Conservation (phyloP, 2,888 invertebrate species). For the Drosophila sordidapex region DNA sequence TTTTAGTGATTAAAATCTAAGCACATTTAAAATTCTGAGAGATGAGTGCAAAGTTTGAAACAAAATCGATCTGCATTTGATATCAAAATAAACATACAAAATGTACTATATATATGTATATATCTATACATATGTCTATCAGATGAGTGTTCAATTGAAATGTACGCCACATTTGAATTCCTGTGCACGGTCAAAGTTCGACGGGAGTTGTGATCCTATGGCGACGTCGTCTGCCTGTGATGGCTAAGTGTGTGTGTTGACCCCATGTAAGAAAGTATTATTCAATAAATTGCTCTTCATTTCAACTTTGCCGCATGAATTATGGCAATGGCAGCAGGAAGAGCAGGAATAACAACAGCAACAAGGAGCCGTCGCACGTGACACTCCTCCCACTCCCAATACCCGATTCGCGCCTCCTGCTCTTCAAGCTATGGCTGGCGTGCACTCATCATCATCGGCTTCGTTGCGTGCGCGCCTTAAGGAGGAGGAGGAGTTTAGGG, state of each 20-base stretch:
- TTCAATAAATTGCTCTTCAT: constrained; percentile 79
- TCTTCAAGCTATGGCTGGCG: constrained; percentile 67
- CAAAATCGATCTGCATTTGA: background rate
- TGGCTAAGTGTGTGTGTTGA: constrained; percentile 37
- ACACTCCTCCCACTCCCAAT: constrained; percentile 35
- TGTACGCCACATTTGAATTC: constrained; percentile 10
- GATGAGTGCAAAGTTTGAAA: background rate
- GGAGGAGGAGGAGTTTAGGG: constrained; percentile 1
- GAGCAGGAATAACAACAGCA: constrained; percentile 25
- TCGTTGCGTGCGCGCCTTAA: constrained; percentile 62
- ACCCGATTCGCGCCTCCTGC: constrained; percentile 9
- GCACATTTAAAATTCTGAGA: background rate
- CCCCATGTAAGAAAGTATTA: constrained; percentile 61
- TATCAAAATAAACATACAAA: too few species aligned
- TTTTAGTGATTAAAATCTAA: background rate
- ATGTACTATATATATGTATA: background rate
- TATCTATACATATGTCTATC: background rate
- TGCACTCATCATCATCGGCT: constrained; percentile 77
- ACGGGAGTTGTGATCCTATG: constrained; percentile 5
- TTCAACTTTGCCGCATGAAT: constrained; percentile 71
- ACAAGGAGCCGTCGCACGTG: constrained; percentile 61
- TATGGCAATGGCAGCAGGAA: constrained; percentile 57
- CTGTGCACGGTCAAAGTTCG: constrained; percentile 24
- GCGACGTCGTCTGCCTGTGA: background rate
- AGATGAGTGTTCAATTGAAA: constrained; percentile 9